Evolutionary conservation across 2,888 invertebrate species (phyloP), one percentile per base, ranked within the genome.

Genomic region (Amiota communis): DNA sequence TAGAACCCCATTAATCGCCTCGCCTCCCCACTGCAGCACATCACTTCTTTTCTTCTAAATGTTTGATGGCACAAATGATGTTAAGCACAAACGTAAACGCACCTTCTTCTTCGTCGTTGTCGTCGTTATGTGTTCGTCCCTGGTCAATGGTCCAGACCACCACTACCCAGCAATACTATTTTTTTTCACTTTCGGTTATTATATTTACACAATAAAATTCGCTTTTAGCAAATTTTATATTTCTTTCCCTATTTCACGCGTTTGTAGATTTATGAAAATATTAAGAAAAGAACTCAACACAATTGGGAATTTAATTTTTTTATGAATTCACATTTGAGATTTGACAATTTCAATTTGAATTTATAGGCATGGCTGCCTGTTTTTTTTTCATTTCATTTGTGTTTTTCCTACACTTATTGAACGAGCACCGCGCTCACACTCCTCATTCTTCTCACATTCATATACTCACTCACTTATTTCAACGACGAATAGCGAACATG

Each of bases 181-280:
- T 2, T 17, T 68, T 53, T 68, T 68, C 67, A 81, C 84, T 80
- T 84, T 81, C 84, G 81, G 80, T 84, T 83, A 2, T 23, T 23
- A 36, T 36, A 81, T 84, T 83, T 84, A 81, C 83, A 82, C 81
- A 80, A 79, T 77, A 72, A 36, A 36, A 76, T 79, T 73, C 53
- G 56, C 75, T 49, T 46, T n/a, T 17, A 17, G 10, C 48, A 15
- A 46, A 65, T 49, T n/a, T 17, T 53, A 20, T 68, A 75, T 77
- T 75, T 70, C 68, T 59, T 47, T 57, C 69, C 53, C 53, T 46
- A 17, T 51, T 49, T n/a, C 15, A 69, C 48, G 20, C 59, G 59
- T 20, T 20, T 20, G 9, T 59, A 10, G 48, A 76, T 36, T 36
- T 1, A 36, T 36, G 36, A 76, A 75, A 74, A 71, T 72, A 76